phyloP scores from a whole-genome alignment of 2,888 invertebrate genomes.

The Eupithecia insigniata region DNA sequence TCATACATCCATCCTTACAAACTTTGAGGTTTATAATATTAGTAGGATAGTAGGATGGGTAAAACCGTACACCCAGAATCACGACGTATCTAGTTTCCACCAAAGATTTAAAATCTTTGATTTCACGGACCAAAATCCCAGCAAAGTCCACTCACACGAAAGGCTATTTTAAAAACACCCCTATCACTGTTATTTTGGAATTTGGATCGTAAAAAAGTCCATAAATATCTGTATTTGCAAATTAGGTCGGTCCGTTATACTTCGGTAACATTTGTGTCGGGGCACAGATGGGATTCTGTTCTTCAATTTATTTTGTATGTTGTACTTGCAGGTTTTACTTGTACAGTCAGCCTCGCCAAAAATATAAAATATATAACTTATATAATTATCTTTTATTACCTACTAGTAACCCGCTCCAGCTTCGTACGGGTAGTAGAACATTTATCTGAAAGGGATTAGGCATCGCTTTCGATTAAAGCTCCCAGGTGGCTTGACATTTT shows the following conservation, averaged over 20 bases:
- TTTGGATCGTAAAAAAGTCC: conserved; percentile 32
- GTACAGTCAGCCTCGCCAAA: neutral
- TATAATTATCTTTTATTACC: too few relatives aligned
- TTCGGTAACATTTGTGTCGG: conserved; percentile 26
- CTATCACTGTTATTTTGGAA: conserved; percentile 40
- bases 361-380: neutral
- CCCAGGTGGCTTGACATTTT: too few relatives aligned
- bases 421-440: too few relatives aligned
- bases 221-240: conserved; percentile 40
- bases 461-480: too few relatives aligned
- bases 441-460: too few relatives aligned
- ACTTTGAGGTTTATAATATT: too few relatives aligned
- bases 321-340: neutral
- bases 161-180: conserved; percentile 1
- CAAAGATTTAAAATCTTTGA: too few relatives aligned
- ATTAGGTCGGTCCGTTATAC: conserved; percentile 25
- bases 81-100: too few relatives aligned
- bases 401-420: too few relatives aligned
- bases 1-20: too few relatives aligned
- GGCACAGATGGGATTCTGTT: conserved; percentile 13
- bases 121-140: neutral
- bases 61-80: too few relatives aligned
- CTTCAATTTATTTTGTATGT: conserved; percentile 12
- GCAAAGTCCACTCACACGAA: neutral
- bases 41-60: too few relatives aligned